phyloP scores from a whole-genome alignment of 1,140 invertebrate species.

The Phthorimaea operculella region DNA sequence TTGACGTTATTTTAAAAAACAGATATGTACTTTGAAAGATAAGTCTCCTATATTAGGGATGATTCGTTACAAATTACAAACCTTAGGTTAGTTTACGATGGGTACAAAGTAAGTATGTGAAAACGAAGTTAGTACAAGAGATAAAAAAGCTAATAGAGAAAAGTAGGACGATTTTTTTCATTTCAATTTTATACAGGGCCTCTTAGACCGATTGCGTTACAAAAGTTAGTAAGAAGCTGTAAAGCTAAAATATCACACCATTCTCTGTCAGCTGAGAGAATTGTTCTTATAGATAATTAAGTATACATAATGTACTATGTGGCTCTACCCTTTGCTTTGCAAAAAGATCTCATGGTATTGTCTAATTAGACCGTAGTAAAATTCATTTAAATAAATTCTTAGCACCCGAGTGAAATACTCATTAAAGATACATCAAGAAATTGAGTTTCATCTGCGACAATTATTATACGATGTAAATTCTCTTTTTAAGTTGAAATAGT shows the following conservation, averaged over 20 bases:
- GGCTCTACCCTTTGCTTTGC: conserved; percentile 49
- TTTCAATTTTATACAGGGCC: conserved; percentile 29
- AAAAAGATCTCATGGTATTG: conserved; percentile 51
- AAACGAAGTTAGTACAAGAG: conserved; percentile 12
- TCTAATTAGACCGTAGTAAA: conserved; percentile 44
- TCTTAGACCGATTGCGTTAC: conserved; percentile 44
- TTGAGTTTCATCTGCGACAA: neutral
- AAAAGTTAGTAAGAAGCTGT: conserved; percentile 55
- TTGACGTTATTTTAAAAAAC: conserved; percentile 39
- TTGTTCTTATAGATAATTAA: conserved; percentile 40
- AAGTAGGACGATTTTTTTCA: conserved; percentile 21
- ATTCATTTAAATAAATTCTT: conserved; percentile 27
- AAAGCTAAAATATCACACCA: conserved; percentile 65
- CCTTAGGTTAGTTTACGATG: too few species aligned
- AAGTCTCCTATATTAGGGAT: conserved; percentile 7
- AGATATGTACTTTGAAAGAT: conserved; percentile 55
- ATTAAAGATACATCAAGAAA: neutral
- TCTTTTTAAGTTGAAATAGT: too few species aligned
- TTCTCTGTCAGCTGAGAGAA: conserved; percentile 52
- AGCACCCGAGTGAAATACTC: conserved; percentile 28
- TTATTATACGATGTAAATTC: neutral
- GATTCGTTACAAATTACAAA: too few species aligned
- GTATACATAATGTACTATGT: conserved; percentile 31
- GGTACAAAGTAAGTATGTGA: conserved; percentile 8
- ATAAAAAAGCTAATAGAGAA: conserved; percentile 14